phyloP scores from a whole-genome alignment of 2,888 invertebrate genomes.

The Cryptus viduatorius region DNA sequence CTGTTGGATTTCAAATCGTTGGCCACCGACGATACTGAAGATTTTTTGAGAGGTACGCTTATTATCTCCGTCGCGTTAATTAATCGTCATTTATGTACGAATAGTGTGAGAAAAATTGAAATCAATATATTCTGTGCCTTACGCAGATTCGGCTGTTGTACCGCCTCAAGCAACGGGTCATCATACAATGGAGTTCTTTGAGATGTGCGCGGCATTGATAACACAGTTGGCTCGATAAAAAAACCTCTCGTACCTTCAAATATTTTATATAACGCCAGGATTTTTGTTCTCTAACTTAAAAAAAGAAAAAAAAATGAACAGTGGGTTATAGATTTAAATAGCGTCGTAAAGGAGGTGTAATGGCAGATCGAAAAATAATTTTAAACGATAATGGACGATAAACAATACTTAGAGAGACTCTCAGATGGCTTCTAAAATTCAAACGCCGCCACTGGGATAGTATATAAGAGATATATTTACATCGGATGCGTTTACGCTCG shows the following conservation, averaged over 20 bases:
- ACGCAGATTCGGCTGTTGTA: slow-evolving; percentile 78
- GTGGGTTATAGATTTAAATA: slow-evolving; percentile 18
- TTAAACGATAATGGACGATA: slow-evolving; percentile 35
- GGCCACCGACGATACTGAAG: slow-evolving; percentile 90
- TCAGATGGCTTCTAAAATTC: slow-evolving; percentile 4
- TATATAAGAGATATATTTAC: slow-evolving; percentile 47
- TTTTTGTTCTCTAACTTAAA: slow-evolving; percentile 32
- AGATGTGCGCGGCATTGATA: slow-evolving; percentile 99
- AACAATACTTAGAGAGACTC: background rate
- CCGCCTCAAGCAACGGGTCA: slow-evolving; percentile 88
- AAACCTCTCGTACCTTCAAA: slow-evolving; percentile 10
- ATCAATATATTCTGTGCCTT: slow-evolving; percentile 1
- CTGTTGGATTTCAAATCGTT: slow-evolving; percentile 98
- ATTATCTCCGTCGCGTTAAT: background rate
- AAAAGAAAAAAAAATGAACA: background rate
- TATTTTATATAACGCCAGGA: slow-evolving; percentile 44
- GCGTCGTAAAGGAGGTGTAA: slow-evolving; percentile 36
- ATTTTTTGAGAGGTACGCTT: slow-evolving; percentile 81
- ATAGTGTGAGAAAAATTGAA: background rate
- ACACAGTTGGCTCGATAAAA: slow-evolving; percentile 97
- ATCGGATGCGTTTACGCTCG: slow-evolving; percentile 10
- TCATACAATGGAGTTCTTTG: slow-evolving; percentile 99
- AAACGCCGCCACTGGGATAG: slow-evolving; percentile 5
- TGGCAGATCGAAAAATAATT: slow-evolving; percentile 31
- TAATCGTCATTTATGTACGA: background rate